Evolutionary conservation across 2,888 invertebrate species (phyloP), one percentile per base, ranked within the genome.

Genomic region (Anarsia innoxiella): DNA sequence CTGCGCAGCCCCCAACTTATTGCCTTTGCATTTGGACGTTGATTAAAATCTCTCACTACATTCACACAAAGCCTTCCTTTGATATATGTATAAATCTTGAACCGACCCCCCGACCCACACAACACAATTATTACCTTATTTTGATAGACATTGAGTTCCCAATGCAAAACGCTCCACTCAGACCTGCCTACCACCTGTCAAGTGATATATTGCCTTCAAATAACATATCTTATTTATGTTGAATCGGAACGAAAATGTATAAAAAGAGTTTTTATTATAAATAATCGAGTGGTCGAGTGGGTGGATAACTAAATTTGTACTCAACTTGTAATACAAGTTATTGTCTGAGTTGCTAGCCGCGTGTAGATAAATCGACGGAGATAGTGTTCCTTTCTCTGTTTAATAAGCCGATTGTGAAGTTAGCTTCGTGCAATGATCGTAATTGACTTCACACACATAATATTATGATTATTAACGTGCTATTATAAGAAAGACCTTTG

Each of bases 161-260:
- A n/a, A n/a, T n/a, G n/a, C n/a, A n/a, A n/a, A n/a, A n/a, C n/a
- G n/a, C n/a, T n/a, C n/a, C n/a, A n/a, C n/a, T n/a, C n/a, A n/a
- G n/a, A n/a, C 59, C 65, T 69, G 65, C 73, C 72, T 80, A 84
- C 84, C 84, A 84, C 84, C 84, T 84, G 84, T 83, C 83, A 80
- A 72, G 84, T 84, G 83, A 84, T 80, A 82, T 84, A 84, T 80
- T 77, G 71, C 69, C 77, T 78, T 80, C 79, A 83, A 84, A 83
- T 83, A 85, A 84, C 84, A 84, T 84, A 83, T 86, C 85, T 86
- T 85, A 86, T 86, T 86, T 84, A 85, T 84, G 84, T 83, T 79
- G 83, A 79, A 83, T 84, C 76, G 70, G 73, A 78, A 82, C 82
- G 75, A 80, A 83, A 85, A 80, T 71, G 77, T 71, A 80, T 69